Conservation (phyloP, 1,140 invertebrate genomes). For the Calliphora vicina region DNA sequence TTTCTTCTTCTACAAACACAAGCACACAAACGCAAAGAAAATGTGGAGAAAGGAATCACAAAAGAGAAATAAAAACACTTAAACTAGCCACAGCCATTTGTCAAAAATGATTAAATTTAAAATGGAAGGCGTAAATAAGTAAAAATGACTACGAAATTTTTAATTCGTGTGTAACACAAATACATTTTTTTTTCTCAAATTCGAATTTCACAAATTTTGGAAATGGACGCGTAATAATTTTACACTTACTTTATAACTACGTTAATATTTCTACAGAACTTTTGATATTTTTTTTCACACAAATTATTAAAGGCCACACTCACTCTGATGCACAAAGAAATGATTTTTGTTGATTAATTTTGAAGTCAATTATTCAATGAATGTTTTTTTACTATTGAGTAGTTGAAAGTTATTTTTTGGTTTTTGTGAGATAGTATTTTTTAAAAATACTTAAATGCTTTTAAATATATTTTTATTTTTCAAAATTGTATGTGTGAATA, state of each 20-base stretch:
- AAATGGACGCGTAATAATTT: neutral
- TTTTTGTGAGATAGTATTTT: neutral
- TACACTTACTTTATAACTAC: neutral
- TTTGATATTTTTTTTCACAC: neutral
- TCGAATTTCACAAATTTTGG: neutral
- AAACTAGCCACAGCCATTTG: constrained; percentile 3
- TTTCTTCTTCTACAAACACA: neutral
- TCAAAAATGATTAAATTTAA: neutral
- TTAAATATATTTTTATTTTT: constrained; percentile 4
- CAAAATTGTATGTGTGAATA: constrained; percentile 6
- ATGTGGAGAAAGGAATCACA: neutral
- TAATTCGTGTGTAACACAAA: neutral
- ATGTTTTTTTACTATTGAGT: neutral
- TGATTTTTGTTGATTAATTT: neutral
- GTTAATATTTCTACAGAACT: neutral
- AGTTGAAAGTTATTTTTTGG: neutral
- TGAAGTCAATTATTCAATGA: neutral
- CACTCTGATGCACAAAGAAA: constrained; percentile 6
- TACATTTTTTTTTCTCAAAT: neutral
- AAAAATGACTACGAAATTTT: neutral
- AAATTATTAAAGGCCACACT: neutral
- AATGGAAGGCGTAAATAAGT: neutral
- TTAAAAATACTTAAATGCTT: neutral
- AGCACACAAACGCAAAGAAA: neutral
- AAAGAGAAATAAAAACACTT: neutral